These are phyloP conservation scores for Caenorhabditis drosophilae DNA, from an alignment of 2,888 invertebrate species.

Conservation along the genomic window DNA sequence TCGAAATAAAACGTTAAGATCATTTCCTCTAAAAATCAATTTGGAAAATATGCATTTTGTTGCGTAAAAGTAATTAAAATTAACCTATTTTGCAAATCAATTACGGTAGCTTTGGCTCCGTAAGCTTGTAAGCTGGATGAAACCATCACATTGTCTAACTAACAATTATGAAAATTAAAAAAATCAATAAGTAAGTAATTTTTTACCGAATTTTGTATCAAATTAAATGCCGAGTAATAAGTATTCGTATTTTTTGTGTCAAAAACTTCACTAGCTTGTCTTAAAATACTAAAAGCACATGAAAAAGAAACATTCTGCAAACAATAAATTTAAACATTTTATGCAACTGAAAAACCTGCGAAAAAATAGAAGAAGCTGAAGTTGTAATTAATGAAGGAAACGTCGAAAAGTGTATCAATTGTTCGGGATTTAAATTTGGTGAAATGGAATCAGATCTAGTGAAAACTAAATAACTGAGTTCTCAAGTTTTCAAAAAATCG, in stretches of 20 bases:
- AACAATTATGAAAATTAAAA: constrained; percentile 1
- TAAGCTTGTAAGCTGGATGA: constrained; percentile 27
- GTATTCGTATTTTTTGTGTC: constrained; percentile 27
- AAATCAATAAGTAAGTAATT: not conserved
- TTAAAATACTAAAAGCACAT: constrained; percentile 29
- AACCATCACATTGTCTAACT: constrained; percentile 35
- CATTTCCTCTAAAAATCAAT: constrained; percentile 30
- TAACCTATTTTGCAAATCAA: constrained; percentile 43
- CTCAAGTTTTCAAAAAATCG: no score
- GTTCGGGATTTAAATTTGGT: no score
- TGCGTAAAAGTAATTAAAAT: constrained; percentile 3
- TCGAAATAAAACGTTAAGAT: constrained; percentile 38
- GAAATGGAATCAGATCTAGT: no score
- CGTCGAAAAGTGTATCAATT: no score
- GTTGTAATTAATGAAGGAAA: no score
- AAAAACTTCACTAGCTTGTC: constrained; percentile 37
- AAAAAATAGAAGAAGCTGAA: no score
- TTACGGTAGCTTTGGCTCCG: constrained; percentile 28
- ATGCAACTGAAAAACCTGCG: no score
- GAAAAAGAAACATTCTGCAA: constrained; percentile 30
- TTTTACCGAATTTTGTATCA: constrained; percentile 36
- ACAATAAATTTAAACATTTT: no score
- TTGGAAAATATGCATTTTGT: not conserved
- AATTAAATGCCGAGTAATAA: constrained; percentile 25
- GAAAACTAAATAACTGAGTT: no score